A percentile compares a stretch with the other conserved stretches of the same genome.
These are phyloP conservation scores for Paedocypris micromegethes DNA, from an alignment of 2,797 vertebrate species.

Conservation along the genomic window DNA sequence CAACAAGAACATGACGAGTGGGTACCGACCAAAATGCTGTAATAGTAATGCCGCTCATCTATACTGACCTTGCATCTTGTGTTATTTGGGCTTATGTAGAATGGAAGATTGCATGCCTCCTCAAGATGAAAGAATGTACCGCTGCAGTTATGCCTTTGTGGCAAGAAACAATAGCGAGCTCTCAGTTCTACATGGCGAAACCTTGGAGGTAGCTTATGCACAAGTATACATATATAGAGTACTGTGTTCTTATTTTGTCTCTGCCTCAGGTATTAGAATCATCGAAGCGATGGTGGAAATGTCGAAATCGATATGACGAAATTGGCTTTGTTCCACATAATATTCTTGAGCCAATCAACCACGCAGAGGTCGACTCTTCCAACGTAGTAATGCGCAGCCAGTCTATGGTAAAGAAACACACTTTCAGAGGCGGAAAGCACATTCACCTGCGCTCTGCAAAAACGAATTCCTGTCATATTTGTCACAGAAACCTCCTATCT, in stretches of 20 bases:
- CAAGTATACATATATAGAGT: neutral
- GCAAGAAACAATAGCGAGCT: slow-evolving; percentile 84
- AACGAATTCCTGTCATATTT: slow-evolving; percentile 25
- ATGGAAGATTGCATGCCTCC: slow-evolving; percentile 43
- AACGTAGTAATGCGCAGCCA: slow-evolving; percentile 46
- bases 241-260: neutral
- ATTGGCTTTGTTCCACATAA: slow-evolving; percentile 81
- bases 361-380: slow-evolving; percentile 23
- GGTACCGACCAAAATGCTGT: neutral
- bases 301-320: slow-evolving; percentile 72
- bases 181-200: slow-evolving; percentile 76
- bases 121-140: slow-evolving; percentile 51
- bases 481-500: slow-evolving; percentile 49
- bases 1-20: slow-evolving; percentile 26
- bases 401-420: slow-evolving; percentile 54
- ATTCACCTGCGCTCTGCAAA: neutral
- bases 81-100: slow-evolving; percentile 44
- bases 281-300: slow-evolving; percentile 83
- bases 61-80: neutral
- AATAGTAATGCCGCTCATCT: neutral
- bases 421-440: neutral
- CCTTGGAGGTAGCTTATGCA: slow-evolving; percentile 68
- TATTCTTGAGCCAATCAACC: slow-evolving; percentile 70
- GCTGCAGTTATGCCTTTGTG: slow-evolving; percentile 82
- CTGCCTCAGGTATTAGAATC: slow-evolving; percentile 72